A percentile compares a stretch with the other conserved stretches of the same genome.
Conservation (phyloP, 2,888 invertebrate genomes). For the Marasmarcha lunaedactyla region DNA sequence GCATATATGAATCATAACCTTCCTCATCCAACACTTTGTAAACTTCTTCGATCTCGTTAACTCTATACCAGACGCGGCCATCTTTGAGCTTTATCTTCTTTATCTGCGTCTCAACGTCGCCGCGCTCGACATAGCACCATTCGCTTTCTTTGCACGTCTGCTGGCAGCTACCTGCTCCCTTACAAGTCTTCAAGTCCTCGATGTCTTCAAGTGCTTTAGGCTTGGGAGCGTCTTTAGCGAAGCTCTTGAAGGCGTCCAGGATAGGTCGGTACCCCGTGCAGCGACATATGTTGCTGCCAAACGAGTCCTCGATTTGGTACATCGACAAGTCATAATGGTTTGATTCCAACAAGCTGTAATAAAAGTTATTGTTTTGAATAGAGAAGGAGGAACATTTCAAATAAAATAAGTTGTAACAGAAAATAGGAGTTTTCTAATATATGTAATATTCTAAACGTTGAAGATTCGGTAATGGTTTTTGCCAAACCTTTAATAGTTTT, state of each 20-base stretch:
- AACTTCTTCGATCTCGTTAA: constrained; percentile 53
- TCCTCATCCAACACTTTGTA: constrained; percentile 49
- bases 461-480: too few relatives aligned
- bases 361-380: too few relatives aligned
- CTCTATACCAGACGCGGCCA: constrained; percentile 63
- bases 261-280: constrained; percentile 79
- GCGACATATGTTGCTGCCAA: constrained; percentile 79
- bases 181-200: constrained; percentile 36
- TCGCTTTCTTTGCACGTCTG: constrained; percentile 14
- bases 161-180: constrained; percentile 16
- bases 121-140: constrained; percentile 35
- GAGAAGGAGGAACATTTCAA: neutral
- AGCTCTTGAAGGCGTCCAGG: constrained; percentile 72
- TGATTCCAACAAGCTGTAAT: constrained; percentile 39
- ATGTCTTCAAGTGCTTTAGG: constrained; percentile 26
- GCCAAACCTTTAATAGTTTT: too few relatives aligned
- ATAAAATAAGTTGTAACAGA: neutral
- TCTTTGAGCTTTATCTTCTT: constrained; percentile 35
- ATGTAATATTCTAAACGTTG: too few relatives aligned
- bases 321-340: constrained; percentile 56
- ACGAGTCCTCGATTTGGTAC: constrained; percentile 76
- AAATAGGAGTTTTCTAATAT: too few relatives aligned
- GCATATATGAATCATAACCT: constrained; percentile 58
- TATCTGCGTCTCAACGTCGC: constrained; percentile 20
- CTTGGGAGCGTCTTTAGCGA: constrained; percentile 56